These are phyloP conservation scores for human (Homo sapiens) DNA, from an alignment of 2,113 vertebrate genomes.

Conservation along the genomic window DNA sequence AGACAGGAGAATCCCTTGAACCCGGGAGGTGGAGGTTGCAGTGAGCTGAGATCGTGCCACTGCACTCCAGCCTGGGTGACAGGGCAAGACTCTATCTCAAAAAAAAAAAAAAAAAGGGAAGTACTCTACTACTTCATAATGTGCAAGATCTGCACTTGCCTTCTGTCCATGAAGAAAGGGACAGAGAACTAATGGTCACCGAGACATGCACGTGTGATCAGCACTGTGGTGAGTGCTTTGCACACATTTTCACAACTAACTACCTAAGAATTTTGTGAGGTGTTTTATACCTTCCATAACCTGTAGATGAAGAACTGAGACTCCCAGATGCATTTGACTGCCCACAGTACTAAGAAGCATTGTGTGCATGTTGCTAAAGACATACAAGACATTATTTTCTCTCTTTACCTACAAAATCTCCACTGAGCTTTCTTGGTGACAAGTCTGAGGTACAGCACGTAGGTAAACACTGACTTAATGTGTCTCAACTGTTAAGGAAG, in stretches of 20 bases:
- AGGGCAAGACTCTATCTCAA: too few relatives aligned
- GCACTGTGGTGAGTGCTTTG: not conserved
- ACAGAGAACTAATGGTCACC: not conserved
- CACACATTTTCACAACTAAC: not conserved
- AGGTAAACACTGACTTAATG: not conserved
- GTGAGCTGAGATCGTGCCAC: too few relatives aligned
- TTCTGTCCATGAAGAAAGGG: not conserved
- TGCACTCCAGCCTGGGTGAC: too few relatives aligned
- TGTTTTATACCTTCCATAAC: not conserved
- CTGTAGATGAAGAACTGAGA: not conserved
- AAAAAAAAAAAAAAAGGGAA: too few relatives aligned
- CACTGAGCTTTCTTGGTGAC: not conserved
- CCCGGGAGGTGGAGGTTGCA: too few relatives aligned
- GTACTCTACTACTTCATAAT: not conserved
- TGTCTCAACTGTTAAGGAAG: not conserved
- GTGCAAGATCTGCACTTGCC: not conserved
- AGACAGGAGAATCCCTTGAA: too few relatives aligned
- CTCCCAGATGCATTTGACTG: not conserved
- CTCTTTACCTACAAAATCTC: not conserved
- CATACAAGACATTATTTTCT: not conserved
- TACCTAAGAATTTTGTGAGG: not conserved
- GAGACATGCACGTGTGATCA: not conserved
- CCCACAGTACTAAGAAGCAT: not conserved
- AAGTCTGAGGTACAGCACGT: not conserved
- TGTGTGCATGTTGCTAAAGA: not conserved